Percentiles rank a stretch among this genome's conserved stretches.
phyloP scores from a whole-genome alignment of 2,113 vertebrate species.

The Rattus rattus region DNA sequence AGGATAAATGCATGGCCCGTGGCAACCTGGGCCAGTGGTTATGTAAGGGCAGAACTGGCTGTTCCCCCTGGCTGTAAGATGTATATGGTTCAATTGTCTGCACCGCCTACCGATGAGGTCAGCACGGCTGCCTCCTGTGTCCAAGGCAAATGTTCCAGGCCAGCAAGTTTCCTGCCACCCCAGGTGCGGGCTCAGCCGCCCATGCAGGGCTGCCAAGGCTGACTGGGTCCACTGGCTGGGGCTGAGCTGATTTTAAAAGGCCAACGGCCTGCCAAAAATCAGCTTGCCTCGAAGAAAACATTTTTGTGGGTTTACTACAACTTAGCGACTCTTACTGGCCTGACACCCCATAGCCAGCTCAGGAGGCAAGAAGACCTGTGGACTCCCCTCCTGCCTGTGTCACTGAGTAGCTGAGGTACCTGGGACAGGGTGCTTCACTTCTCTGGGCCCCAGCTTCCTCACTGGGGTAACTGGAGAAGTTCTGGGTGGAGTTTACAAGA shows the following conservation, averaged over 20 bases:
- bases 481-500: neutral
- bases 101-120: neutral
- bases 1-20: neutral
- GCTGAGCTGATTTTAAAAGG: neutral
- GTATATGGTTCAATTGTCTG: neutral
- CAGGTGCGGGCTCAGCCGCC: neutral
- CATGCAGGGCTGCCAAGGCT: neutral
- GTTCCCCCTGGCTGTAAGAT: neutral
- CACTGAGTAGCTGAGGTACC: neutral
- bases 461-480: neutral
- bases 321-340: neutral
- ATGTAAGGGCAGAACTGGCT: neutral
- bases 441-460: neutral
- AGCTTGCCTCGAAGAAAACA: neutral
- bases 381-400: neutral
- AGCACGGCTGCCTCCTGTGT: neutral
- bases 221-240: neutral
- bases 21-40: neutral
- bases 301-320: neutral
- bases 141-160: slow-evolving; percentile 42
- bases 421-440: neutral
- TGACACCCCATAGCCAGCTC: no score
- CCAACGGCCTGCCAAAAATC: neutral
- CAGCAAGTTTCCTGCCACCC: slow-evolving; percentile 19
- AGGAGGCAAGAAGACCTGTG: neutral